phyloP scores from a whole-genome alignment of 2,888 invertebrate genomes.

The Dusona sp. region DNA sequence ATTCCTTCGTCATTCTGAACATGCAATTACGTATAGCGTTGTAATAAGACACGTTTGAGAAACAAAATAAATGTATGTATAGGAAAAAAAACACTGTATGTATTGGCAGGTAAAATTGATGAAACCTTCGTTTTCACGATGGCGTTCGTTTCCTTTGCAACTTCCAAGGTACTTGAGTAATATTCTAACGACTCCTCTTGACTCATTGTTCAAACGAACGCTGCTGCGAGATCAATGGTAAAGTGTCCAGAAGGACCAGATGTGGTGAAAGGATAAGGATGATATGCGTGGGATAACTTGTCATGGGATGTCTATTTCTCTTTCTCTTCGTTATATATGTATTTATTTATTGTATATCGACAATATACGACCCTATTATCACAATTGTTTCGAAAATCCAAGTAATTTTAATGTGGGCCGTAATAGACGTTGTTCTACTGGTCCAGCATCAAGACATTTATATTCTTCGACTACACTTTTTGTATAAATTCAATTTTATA shows the following conservation, averaged over 20 bases:
- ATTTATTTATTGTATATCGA: background rate
- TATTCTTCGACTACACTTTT: background rate
- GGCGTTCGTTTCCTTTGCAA: constrained; percentile 19
- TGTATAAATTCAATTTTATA: background rate
- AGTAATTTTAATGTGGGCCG: constrained; percentile 79
- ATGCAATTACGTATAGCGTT: constrained; percentile 45
- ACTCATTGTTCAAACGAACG: constrained; percentile 52
- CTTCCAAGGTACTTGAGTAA: constrained; percentile 44
- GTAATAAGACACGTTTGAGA: constrained; percentile 31
- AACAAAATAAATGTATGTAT: background rate
- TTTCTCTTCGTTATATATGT: background rate
- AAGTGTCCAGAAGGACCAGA: constrained; percentile 51
- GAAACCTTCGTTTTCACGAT: constrained; percentile 35
- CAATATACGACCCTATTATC: constrained; percentile 25
- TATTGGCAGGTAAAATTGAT: constrained; percentile 48
- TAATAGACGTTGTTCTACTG: constrained; percentile 73
- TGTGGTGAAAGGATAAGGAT: constrained; percentile 54
- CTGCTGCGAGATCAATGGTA: constrained; percentile 44
- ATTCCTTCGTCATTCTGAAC: constrained; percentile 44
- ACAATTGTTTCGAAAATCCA: constrained; percentile 80
- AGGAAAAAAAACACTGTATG: background rate
- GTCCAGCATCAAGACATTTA: background rate
- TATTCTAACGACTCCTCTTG: constrained; percentile 48
- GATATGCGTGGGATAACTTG: constrained; percentile 63
- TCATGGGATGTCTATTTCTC: constrained; percentile 56